Base-by-base conservation (phyloP, 1,140 invertebrate species). In the Mesaphorura yosii region DNA sequence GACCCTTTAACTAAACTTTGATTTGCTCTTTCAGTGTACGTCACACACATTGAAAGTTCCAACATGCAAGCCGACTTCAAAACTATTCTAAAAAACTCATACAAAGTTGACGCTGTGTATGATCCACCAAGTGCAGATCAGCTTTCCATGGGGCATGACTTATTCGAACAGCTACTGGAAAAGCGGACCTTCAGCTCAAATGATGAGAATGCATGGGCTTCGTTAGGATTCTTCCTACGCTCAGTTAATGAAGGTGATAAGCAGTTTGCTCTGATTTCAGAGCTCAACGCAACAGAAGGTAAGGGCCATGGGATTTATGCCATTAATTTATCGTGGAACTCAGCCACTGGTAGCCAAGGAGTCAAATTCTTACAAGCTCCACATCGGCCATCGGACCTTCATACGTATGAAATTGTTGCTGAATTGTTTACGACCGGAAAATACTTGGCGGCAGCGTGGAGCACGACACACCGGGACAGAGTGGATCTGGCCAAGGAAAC, bases 381-480 rank as follows among this genome's bases (percentile, higher is more conserved):
- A 0, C 52, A 54, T 20, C 17, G 23, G n/a, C 52, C 52, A 19
- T 54, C 52, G 0, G 52, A 54, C 20, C 20, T 48, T 2, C 22
- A 39, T 12, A 54, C 52, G 2, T 34, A 48, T 22, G 22, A 34
- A 28, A 54, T 54, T 22, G 27, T 39, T 3, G 40, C 4, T 23
- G 2, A 48, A n/a, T 19, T 54, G 2, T 41, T 48, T 15, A 1
- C 27, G 5, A 17, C 29, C 17, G 34, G 20, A 15, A 20, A 48
- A 23, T 48, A 48, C 28, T 25, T 20, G n/a, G 52, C 31, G 14
- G 45, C n/a, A 3, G 52, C 52, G 14, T 29, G 29, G 31, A 29
- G 25, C 14, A 54, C 52, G 6, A 54, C 52, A 17, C 44, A 54
- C n/a, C 12, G 52, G n/a, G 42, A 54, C 22, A 54, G 20, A 28